Base-by-base conservation (phyloP, 1,140 invertebrate genomes). In the Drosophila cardini region DNA sequence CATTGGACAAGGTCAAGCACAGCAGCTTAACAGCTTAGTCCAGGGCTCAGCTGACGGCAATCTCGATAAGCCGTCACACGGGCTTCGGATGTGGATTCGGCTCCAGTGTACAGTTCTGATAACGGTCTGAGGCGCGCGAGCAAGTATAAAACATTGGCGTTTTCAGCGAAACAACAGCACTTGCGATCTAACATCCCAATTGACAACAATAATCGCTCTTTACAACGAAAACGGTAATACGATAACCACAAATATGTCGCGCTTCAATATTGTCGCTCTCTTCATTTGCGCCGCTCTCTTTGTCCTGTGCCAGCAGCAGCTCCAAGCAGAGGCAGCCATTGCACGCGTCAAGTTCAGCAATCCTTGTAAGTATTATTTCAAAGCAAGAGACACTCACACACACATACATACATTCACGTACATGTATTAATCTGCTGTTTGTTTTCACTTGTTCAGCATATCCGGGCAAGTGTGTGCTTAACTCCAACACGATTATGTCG, bases 401-500 rank as follows among this genome's bases (percentile, higher is more conserved):
- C 21, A n/a, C 26, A 16, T 36, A 21, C n/a, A 48, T 13, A 18
- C 34, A 2, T 10, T 43, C 8, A 13, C 13, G 15, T 43, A 2
- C 16, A 43, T 11, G 9, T 15, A 50, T 61, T 26, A 4, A 26
- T 60, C 8, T 30, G 10, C 4, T 26, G 4, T 8, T 4, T 5
- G 15, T 13, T 0, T 55, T 26, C 1, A 4, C 21, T 26, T 26
- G 21, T 26, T 3, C 21, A 91, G 90, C 32, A 1, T 56, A 89
- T 76, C 90, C 90, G 8, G 90, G 90, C 57, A 91, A 90, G 71
- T 91, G 90, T 36, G 81, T 85, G 10, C 36, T 91, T 21, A 40
- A 65, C 63, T 0, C 56, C 8, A 65, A 89, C 6, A 45, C 43
- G 2, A 64, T 91, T 0, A 60, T 91, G 68, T 77, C 90, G 13